Base-by-base conservation (phyloP, 2,888 invertebrate species). In the Escarpia spicata region DNA sequence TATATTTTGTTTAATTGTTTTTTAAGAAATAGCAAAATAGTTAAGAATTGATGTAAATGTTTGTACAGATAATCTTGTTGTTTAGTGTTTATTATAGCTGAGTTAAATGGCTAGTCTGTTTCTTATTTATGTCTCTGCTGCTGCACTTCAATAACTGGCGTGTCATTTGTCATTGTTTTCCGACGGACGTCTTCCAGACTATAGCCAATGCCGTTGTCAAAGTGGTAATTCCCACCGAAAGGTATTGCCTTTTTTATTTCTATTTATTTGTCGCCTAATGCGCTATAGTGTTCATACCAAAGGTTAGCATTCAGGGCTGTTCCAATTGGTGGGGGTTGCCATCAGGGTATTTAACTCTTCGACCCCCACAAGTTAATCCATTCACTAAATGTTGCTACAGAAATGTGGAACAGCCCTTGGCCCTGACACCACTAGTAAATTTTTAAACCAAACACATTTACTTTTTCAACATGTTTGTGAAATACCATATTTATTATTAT, bases 211-310 rank as follows among this genome's bases (percentile, higher is more conserved):
- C 98, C 91, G 98, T 98, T 95, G 98, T 99, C 94, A 99, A 99
- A 98, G 99, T 99, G 95, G 99, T 99, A 95, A 98, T 99, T 96
- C 99, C 99, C 92, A 99, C 98, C 92, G 99, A 99, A 97, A 98
- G 98, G 98, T 98, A 97, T 95, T 95, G 93, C 92, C 90, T 91
- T 92, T 31, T 44, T 91, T 92, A 75, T 75, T 75, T 75, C 75
- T 75, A 75, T 75, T 75, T 75, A 75, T 75, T 75, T 75, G 6
- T 75, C 75, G 75, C 75, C 75, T 75, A 75, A 26, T 75, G 75
- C 75, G 75, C 75, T 75, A 26, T 75, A 75, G 75, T 75, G 75
- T 75, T 75, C 26, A 75, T n/a, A 75, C 75, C 19, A 26, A n/a
- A 26, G 26, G 19, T 2, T 75, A 75, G 26, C 26, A 26, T 26